Evolutionary conservation across 2,113 vertebrate species (phyloP), one percentile per base, ranked within the genome.

Genomic region (Oplegnathus fasciatus): DNA sequence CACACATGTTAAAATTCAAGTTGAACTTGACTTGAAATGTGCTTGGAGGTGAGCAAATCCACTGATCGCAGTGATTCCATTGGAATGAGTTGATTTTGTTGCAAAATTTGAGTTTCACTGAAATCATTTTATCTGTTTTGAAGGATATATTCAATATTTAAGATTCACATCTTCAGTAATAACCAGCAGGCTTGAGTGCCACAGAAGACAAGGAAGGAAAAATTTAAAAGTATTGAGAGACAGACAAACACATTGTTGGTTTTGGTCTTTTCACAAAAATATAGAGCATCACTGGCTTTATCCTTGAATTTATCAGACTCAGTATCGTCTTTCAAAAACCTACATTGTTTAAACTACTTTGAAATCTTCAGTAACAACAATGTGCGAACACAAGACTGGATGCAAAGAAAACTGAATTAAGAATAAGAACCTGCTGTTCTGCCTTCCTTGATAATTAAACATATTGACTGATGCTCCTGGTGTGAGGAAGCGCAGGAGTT

Each of bases 391-490:
- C 15, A 61, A 46, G 52, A 62, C 42, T 26, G 18, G 52, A 58
- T 55, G 46, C 28, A 42, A 52, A 66, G 52, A 65, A 44, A 77
- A 72, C 28, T 73, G 67, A 89, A 73, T 77, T 26, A 64, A 74
- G 20, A 80, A 75, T 40, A 67, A 57, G 73, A 68, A 26, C 26
- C 50, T 28, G 26, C 71, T 84, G 28, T 37, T 91, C 72, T 30
- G 40, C 57, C 26, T 73, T 69, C 72, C 32, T 62, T 48, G 72
- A 50, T 75, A 62, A 58, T 81, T 57, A 24, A 76, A 70, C 50
- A 79, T 50, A 74, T 61, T 17, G 70, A 87, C 50, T 42, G 46
- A 42, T 22, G 34, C 26, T 60, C 34, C 28, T 26, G 58, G 24
- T 79, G 58, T 76, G 81, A 74, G 58, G 54, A n/a, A 34, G 28